Conservation (phyloP, 2,797 vertebrate species). For the Dryobates pubescens region DNA sequence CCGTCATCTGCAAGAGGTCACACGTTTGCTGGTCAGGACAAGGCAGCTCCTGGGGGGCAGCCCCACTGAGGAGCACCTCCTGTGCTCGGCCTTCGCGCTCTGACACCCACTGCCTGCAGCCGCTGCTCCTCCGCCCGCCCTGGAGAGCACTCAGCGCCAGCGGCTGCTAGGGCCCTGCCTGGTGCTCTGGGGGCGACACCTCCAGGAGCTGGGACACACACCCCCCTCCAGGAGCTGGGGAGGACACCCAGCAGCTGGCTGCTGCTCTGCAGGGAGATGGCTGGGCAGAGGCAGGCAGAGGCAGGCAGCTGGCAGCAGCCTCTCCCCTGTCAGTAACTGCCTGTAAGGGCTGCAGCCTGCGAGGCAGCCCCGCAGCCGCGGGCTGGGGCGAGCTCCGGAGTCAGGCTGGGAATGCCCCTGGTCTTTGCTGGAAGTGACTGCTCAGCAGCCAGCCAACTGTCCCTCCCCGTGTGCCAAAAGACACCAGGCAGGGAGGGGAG, state of each 20-base stretch:
- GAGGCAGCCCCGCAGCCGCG: background rate
- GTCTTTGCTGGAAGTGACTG: constrained; percentile 32
- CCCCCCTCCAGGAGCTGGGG: background rate
- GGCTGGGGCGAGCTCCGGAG: background rate
- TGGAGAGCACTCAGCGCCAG: background rate
- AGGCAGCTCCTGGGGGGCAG: constrained; percentile 72
- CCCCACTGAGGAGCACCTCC: constrained; percentile 5
- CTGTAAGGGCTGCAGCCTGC: background rate
- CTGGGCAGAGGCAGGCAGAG: background rate
- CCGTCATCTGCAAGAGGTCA: constrained; percentile 92
- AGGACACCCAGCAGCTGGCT: background rate
- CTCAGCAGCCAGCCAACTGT: background rate
- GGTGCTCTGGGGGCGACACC: too few species aligned
- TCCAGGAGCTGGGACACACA: too few species aligned
- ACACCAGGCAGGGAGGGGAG: background rate
- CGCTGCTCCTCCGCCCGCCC: background rate
- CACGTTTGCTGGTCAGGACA: constrained; percentile 75
- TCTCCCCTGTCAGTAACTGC: background rate
- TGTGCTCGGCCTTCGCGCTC: background rate
- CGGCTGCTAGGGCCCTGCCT: too few species aligned
- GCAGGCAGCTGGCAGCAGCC: background rate
- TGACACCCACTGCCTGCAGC: constrained; percentile 39
- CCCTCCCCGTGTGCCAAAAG: background rate
- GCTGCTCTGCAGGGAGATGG: background rate
- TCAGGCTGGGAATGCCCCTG: constrained; percentile 41